Evolutionary conservation across 37 sponge, comb jelly and placozoan species (phyloP).

Genomic region (Aplysina aerophoba): DNA sequence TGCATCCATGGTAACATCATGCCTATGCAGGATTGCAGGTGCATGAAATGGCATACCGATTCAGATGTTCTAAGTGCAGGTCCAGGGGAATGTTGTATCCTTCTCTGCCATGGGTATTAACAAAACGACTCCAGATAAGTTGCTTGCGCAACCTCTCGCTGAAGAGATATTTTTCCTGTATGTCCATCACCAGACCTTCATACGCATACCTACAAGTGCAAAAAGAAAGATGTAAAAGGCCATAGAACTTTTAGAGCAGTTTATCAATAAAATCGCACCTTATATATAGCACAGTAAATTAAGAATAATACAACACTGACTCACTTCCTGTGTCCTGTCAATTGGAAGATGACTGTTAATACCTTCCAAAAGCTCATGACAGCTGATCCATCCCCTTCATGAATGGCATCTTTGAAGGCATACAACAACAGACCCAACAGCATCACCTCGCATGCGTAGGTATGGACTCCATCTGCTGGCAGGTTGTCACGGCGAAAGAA

Average conservation of each 20-base stretch:
- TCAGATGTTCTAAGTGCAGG: slow-evolving; percentile 62
- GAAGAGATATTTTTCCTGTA: slow-evolving; percentile 49
- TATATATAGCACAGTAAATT: slow-evolving; percentile 5
- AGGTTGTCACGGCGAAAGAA: slow-evolving; percentile 2
- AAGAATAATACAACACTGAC: not conserved
- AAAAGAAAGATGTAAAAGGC: not conserved
- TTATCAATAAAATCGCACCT: not conserved
- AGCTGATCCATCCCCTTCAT: slow-evolving; percentile 26
- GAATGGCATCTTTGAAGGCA: slow-evolving; percentile 19
- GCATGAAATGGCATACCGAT: not conserved
- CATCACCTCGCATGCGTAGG: slow-evolving; percentile 10
- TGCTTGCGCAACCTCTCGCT: slow-evolving; percentile 49
- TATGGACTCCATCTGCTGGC: not conserved
- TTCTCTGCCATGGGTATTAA: slow-evolving; percentile 49
- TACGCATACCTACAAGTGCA: slow-evolving; percentile 12
- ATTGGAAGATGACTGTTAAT: not conserved
- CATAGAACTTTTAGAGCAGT: not conserved
- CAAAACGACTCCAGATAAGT: slow-evolving; percentile 43
- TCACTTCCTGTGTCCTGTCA: slow-evolving; percentile 10
- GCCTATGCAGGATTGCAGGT: not conserved
- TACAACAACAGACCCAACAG: slow-evolving; percentile 19
- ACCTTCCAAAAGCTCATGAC: slow-evolving; percentile 28
- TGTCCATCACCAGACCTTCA: slow-evolving; percentile 23
- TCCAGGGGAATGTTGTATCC: slow-evolving; percentile 64
- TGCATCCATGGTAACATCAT: not conserved